Evolutionary conservation across 2,113 vertebrate species (phyloP), one percentile per base, ranked within the genome.

Genomic region (Rhodinocichla rosea): DNA sequence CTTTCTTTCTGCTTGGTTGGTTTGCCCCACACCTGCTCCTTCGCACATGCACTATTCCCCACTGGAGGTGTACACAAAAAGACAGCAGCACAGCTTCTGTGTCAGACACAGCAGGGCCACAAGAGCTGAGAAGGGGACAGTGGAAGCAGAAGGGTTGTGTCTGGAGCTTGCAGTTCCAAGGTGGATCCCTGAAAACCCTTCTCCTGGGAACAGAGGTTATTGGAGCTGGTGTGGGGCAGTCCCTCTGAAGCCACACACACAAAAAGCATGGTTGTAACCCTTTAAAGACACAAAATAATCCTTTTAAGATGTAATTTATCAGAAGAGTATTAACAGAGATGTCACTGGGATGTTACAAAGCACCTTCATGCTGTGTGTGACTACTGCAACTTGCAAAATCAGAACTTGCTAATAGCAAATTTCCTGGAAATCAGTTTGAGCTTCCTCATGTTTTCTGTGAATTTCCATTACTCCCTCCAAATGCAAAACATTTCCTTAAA

Each of bases 21-120:
- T 20, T 49, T 40, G 19, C 33, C 32, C 52, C 44, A 28, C 8
- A 16, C 5, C 45, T 18, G 19, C 26, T 81, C 35, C 55, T 56
- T 40, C 37, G 50, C 64, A 49, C 21, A 2, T 2, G 14, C 4
- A 3, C 9, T 8, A 57, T 6, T 37, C 15, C 52, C 12, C 33
- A 17, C 1, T 1, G 2, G 9, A 20, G 27, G 13, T 12, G 13
- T 5, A 15, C 32, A 13, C 0, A 1, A 12, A 76, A 64, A 62
- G 39, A 16, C 22, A 55, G 22, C 35, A 70, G 42, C 42, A 30
- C 10, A 42, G 42, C 40, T 70, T 49, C 88, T 95, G 40, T 10
- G 21, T 44, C 69, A 57, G 11, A 9, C n/a, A 57, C n/a, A 37
- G 15, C 21, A 85, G 39, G 19, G 40, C 77, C 40, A 44, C 4